Base-by-base conservation (phyloP, 2,888 invertebrate genomes). In the Antitype chi region DNA sequence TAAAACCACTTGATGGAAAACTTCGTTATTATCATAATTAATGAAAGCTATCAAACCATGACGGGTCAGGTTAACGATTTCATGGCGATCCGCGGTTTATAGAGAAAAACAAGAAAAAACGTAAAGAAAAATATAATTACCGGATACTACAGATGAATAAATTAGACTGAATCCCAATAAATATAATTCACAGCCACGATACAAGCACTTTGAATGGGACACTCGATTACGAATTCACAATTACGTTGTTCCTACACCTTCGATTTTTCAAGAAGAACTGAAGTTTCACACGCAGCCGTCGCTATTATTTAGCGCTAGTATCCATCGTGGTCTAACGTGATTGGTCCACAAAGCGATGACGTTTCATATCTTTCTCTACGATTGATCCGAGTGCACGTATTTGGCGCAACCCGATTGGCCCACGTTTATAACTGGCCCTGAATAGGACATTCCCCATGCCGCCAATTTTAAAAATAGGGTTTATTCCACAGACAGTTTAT, bases 341-440 rank as follows among this genome's bases (percentile, higher is more conserved):
- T 97, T 97, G 97, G 97, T 90, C 80, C 79, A 85, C 85, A 84
- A 85, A 79, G 80, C 85, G 93, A 94, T 97, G 97, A 97, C 96
- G 96, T 96, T 88, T 90, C 88, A 73, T 57, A 88, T 91, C 90
- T 71, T 86, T 80, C 17, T 8, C 81, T 78, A 38, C 89, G 85
- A 97, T 97, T 97, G 97, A 97, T 85, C 91, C 91, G 90, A 85
- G 89, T 91, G 53, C 88, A 94, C 89, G 93, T 95, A 97, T 97
- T 97, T 97, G 98, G 97, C 97, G 91, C 64, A 52, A 86, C 88
- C 67, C 89, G 84, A 98, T 98, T 98, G 98, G 98, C 97, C 97
- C 98, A 98, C 98, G 98, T 98, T 95, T 92, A 86, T 94, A 91
- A 93, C 92, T 95, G 94, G 94, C 90, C 78, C 87, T 87, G 87